Evolutionary conservation across 2,797 vertebrate genomes (phyloP), one percentile per base, ranked within the genome.

Genomic region (Helicolenus hilgendorfi): DNA sequence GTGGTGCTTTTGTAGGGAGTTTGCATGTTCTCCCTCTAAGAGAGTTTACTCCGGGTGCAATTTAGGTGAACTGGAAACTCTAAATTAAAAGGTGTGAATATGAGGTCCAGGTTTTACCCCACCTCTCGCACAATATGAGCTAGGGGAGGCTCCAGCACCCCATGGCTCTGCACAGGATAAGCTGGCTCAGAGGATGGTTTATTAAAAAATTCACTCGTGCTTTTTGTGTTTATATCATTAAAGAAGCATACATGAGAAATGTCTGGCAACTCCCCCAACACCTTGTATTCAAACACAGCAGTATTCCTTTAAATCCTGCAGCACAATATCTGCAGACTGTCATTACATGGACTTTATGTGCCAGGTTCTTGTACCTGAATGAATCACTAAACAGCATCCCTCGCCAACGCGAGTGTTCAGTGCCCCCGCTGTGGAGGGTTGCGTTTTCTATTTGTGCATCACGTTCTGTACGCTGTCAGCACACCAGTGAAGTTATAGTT

Each of bases 271-370:
- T 45, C 13, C 38, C 58, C 35, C 41, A 83, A n/a, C 11, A 65
- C 26, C 29, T 56, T 56, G 38, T 70, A 79, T 58, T 71, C 35
- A 58, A 13, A 10, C 4, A 60, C 56, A 65, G 56, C 69, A 64
- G 35, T 24, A 4, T 67, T 55, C 10, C 18, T 77, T 35, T 55
- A 36, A 63, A 73, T 55, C 76, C 59, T 69, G 62, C 58, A 45
- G 63, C 27, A 70, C 24, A 55, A 15, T 69, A 63, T 76, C 81
- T 85, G 72, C 70, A 85, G 68, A 49, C 71, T 77, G 60, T 80
- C 68, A 79, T 84, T 79, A 90, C 53, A 75, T 58, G 20, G 62
- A 58, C 29, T 85, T 82, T 45, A 72, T 18, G 14, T 59, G 58
- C 53, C 22, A 64, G n/a, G 64, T 62, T 59, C 41, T 36, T 59